Evolutionary conservation across 2,797 vertebrate species (phyloP).

Genomic region (Schizothorax lantsangensis): DNA sequence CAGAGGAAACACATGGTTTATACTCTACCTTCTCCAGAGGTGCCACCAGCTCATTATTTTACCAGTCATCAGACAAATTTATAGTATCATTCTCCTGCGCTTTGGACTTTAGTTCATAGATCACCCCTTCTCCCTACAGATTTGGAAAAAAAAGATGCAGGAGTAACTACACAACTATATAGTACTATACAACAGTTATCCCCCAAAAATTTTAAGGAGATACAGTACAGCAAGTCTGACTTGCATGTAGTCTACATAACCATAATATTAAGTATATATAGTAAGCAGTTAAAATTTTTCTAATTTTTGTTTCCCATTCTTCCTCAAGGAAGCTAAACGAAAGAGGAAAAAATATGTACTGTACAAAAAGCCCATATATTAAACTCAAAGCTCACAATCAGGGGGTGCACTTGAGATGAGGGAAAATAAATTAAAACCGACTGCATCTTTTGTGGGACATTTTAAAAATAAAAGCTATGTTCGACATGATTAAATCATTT

Average conservation of each 20-base stretch:
- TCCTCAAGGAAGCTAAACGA: neutral
- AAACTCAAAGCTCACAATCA: neutral
- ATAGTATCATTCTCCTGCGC: neutral
- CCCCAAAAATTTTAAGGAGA: no score
- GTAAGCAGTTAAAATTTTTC: neutral
- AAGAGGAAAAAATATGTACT: neutral
- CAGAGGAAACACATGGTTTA: neutral
- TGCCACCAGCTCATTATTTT: neutral
- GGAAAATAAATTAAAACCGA: no score
- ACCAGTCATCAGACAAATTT: neutral
- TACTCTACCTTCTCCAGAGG: neutral
- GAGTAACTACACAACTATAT: neutral
- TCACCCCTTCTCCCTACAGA: neutral
- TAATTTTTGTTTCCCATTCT: neutral
- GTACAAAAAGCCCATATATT: neutral
- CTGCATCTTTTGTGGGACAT: no score
- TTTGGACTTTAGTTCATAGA: neutral
- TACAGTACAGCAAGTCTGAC: neutral
- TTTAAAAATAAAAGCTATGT: no score
- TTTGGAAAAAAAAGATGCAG: neutral
- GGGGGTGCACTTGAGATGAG: no score
- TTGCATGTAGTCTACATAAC: neutral
- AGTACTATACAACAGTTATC: no score
- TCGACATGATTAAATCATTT: no score
- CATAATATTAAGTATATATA: neutral